phyloP scores from a whole-genome alignment of 2,888 invertebrate genomes.

The Rhamnusium bicolor region DNA sequence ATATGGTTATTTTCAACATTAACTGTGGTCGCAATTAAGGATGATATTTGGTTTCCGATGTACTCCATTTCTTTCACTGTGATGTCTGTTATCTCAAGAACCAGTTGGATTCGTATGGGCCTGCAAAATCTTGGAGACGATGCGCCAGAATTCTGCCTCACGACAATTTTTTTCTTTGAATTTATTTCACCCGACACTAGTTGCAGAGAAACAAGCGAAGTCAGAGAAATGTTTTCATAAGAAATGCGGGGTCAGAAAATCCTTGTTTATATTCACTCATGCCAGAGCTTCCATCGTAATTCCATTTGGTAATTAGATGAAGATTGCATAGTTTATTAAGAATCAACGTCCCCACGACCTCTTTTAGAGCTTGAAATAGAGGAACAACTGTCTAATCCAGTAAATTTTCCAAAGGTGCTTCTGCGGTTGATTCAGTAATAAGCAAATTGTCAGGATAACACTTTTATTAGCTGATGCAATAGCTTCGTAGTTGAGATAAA shows the following conservation, averaged over 20 bases:
- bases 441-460: too few species aligned
- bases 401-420: too few species aligned
- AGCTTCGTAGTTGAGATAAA: neutral
- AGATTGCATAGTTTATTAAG: neutral
- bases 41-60: too few species aligned
- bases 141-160: conserved; percentile 59
- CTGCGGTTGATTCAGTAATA: too few species aligned
- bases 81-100: conserved; percentile 52
- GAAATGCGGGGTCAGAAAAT: conserved; percentile 47
- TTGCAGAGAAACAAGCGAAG: too few species aligned
- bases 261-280: conserved; percentile 57
- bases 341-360: neutral
- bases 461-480: too few species aligned
- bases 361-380: neutral
- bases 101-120: conserved; percentile 57
- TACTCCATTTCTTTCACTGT: conserved; percentile 53
- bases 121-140: conserved; percentile 58
- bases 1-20: neutral
- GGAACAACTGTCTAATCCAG: neutral
- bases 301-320: conserved; percentile 37
- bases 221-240: conserved; percentile 60
- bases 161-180: conserved; percentile 39
- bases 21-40: too few species aligned
- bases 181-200: conserved; percentile 31
- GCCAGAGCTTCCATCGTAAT: too few species aligned